Evolutionary conservation across 2,888 invertebrate species (phyloP).

Genomic region (Steromphala cineraria): DNA sequence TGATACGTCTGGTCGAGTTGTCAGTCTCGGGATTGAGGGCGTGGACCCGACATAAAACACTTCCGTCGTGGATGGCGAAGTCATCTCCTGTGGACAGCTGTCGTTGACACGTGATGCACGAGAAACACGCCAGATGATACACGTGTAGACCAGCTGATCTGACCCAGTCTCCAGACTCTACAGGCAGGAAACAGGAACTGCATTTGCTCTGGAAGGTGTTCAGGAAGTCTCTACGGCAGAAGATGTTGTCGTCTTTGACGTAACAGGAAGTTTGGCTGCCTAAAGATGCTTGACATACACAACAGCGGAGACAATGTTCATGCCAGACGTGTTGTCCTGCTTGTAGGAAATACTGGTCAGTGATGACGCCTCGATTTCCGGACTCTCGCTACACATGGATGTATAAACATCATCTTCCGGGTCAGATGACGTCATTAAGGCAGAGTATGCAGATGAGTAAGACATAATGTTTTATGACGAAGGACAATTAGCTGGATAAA

Average conservation of each 20-base stretch:
- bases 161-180: constrained; percentile 87
- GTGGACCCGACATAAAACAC: constrained; percentile 97
- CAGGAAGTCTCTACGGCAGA: constrained; percentile 95
- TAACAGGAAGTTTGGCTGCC: constrained; percentile 95
- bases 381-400: too few relatives aligned
- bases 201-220: not conserved
- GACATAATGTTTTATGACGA: too few relatives aligned
- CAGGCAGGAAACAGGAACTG: not conserved
- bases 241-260: constrained; percentile 91
- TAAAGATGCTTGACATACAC: constrained; percentile 90
- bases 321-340: constrained; percentile 96
- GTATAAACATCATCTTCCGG: too few relatives aligned
- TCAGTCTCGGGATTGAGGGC: constrained; percentile 72
- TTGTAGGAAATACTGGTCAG: constrained; percentile 89
- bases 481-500: too few relatives aligned
- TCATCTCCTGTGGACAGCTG: constrained; percentile 86
- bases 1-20: constrained; percentile 77
- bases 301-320: constrained; percentile 91
- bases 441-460: too few relatives aligned
- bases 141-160: constrained; percentile 91
- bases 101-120: constrained; percentile 87
- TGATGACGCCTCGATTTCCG: constrained; percentile 80
- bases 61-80: constrained; percentile 95
- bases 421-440: too few relatives aligned
- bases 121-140: constrained; percentile 98